Base-by-base conservation (phyloP, 1,140 invertebrate genomes). In the Drosophila orena region DNA sequence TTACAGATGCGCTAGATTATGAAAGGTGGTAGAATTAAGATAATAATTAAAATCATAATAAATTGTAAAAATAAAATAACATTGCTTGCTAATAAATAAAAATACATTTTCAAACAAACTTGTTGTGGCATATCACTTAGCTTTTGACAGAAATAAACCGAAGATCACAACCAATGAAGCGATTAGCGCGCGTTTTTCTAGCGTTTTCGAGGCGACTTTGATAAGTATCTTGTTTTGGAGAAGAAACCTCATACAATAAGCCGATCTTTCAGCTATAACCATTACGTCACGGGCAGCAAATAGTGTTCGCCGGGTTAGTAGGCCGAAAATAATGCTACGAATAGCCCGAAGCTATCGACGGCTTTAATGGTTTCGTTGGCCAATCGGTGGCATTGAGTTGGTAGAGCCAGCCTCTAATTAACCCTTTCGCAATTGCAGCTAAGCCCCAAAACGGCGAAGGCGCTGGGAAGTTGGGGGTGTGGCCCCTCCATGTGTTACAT, bases 341-440 rank as follows among this genome's bases (percentile, higher is more conserved):
- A 72, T 49, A 42, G 71, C 52, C 71, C 37, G 10, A 38, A 40
- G 24, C 38, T 40, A 46, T 22, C 34, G 30, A 14, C 40, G 47
- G 50, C 46, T 78, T 86, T 71, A 54, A 85, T 62, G 64, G 60
- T 72, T 79, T 79, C 58, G 69, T 86, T 88, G 81, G 75, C 70
- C 79, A 86, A 85, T 44, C 37, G 42, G 17, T 17, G 56, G 22
- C 50, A 38, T 58, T 52, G 40, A 20, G 17, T 11, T 44, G 59
- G 49, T 34, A 8, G 15, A 42, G 42, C 55, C 35, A 68, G 70
- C 79, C 78, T 79, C 75, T 79, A 88, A 86, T 88, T 86, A 86
- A 83, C 54, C 73, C 62, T 88, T 88, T 83, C 83, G 71, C 71
- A 79, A 88, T 89, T 88, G 83, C 75, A 79, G 56, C 59, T 77